Conservation (phyloP, 1,140 invertebrate genomes). For the Saccostrea cuccullata region DNA sequence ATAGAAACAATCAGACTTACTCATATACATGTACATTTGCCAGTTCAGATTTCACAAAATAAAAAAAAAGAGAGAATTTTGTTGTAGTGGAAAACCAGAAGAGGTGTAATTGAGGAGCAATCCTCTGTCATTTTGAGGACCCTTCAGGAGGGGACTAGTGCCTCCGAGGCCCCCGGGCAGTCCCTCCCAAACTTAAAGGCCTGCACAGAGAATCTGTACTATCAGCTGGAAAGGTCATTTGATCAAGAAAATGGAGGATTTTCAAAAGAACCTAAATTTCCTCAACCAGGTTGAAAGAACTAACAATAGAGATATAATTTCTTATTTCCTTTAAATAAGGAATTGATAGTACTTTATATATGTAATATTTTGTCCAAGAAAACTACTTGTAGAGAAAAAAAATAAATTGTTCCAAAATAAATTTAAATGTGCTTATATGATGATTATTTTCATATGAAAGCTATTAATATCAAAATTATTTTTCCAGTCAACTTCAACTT, state of each 20-base stretch:
- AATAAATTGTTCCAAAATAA: no score
- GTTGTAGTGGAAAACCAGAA: constrained; percentile 85
- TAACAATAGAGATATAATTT: neutral
- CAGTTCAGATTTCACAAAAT: no score
- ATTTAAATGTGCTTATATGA: no score
- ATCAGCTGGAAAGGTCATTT: constrained; percentile 83
- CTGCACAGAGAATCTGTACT: constrained; percentile 79
- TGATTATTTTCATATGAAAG: no score
- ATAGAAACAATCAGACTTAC: no score
- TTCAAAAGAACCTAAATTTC: constrained; percentile 93
- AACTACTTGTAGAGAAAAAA: no score
- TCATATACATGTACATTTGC: no score
- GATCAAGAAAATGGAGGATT: constrained; percentile 89
- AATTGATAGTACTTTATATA: no score
- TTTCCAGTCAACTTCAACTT: constrained; percentile 88
- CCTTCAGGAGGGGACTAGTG: constrained; percentile 63
- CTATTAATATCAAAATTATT: neutral
- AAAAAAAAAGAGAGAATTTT: no score
- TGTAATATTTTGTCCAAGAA: no score
- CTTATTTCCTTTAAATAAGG: no score
- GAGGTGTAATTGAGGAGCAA: constrained; percentile 67
- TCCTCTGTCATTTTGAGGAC: constrained; percentile 71
- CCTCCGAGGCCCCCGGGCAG: constrained; percentile 67
- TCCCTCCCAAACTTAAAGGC: constrained; percentile 61
- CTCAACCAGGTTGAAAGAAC: constrained; percentile 84